Evolutionary conservation across 2,113 vertebrate genomes (phyloP), one percentile per base, ranked within the genome.

Genomic region (Lepus americanus): DNA sequence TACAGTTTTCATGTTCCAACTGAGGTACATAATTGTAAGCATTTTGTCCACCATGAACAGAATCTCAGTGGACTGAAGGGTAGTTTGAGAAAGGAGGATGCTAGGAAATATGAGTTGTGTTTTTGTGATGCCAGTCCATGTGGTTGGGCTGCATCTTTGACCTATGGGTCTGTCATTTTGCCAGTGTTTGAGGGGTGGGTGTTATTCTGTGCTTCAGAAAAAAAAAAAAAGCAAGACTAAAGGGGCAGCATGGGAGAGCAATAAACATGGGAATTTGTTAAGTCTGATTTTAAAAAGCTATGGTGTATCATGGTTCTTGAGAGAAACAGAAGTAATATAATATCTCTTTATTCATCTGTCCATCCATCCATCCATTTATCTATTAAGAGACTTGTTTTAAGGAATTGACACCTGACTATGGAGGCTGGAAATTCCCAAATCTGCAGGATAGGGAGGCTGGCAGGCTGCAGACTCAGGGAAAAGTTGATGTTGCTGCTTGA

Each of bases 41-140:
- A 55, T 19, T 33, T 33, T 29, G 84, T 25, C 72, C 39, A 16
- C 31, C 27, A 64, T 31, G 53, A 84, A 81, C 6, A 66, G 39
- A 87, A 94, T 36, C 23, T 89, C 29, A 12, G 1, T 33, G 77
- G 36, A 19, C 10, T 44, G 39, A 63, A 83, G 27, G 51, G 44
- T 89, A 22, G 29, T 5, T 59, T 66, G 11, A 77, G 79, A 87
- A 16, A 3, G 25, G 9, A 76, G 2, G 19, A 77, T 25, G 1
- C 23, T 82, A 31, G 39, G 72, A 92, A 77, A 90, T 77, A 27
- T 77, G 25, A 67, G 29, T 76, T 84, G 39, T 69, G 9, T 39
- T 88, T 92, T 81, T 73, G 23, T 88, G 61, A 84, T 69, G 17
- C 25, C 51, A 16, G 11, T 95, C 16, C 83, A 51, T 82, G 69